These are phyloP conservation scores for Sabatieria punctata DNA, from an alignment of 2,888 invertebrate genomes.

Conservation along the genomic window DNA sequence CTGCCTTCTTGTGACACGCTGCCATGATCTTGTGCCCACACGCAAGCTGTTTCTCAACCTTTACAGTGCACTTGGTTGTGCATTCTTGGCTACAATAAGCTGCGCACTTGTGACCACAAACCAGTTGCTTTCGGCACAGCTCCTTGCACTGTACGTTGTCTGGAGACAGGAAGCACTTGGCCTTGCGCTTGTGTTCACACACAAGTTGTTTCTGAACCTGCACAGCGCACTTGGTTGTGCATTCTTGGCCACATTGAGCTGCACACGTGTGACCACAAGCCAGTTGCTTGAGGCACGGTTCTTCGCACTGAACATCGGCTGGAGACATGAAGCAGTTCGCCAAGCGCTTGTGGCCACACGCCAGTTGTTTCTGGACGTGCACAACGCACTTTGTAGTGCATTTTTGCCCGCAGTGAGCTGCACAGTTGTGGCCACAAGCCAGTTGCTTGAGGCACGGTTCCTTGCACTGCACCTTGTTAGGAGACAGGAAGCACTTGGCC, in stretches of 20 bases:
- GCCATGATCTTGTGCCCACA: slow-evolving; percentile 19
- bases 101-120: slow-evolving; percentile 41
- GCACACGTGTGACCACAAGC: slow-evolving; percentile 31
- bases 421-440: slow-evolving; percentile 41
- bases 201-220: slow-evolving; percentile 12
- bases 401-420: slow-evolving; percentile 37
- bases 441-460: slow-evolving; percentile 25
- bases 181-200: slow-evolving; percentile 11
- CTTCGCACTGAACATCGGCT: slow-evolving; percentile 6
- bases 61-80: slow-evolving; percentile 14
- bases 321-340: background rate
- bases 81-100: slow-evolving; percentile 36
- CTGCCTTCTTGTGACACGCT: background rate
- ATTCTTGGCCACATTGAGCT: slow-evolving; percentile 39
- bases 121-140: slow-evolving; percentile 29
- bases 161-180: slow-evolving; percentile 13
- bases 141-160: slow-evolving; percentile 17
- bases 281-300: slow-evolving; percentile 3
- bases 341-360: slow-evolving; percentile 19
- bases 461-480: slow-evolving; percentile 17
- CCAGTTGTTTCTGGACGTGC: slow-evolving; percentile 12
- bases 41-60: slow-evolving; percentile 12
- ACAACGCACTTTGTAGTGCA: slow-evolving; percentile 13
- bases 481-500: slow-evolving; percentile 13
- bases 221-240: slow-evolving; percentile 12